Evolutionary conservation across 1,140 invertebrate genomes (phyloP), one percentile per base, ranked within the genome.

Genomic region (Hyles vespertilio): DNA sequence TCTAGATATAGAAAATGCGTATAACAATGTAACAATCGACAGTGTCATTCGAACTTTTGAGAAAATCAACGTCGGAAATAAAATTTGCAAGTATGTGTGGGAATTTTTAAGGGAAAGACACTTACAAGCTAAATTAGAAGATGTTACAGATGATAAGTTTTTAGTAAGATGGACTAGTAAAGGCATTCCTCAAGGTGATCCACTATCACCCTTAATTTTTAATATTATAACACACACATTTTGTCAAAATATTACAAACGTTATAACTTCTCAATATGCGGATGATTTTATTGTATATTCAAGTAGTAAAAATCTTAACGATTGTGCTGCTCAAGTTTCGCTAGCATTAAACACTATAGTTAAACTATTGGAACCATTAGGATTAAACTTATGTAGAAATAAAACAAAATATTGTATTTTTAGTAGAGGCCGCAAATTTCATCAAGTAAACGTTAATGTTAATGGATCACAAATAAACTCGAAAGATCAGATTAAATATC

Each of bases 391-490:
- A 54, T 36, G 9, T 47, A 65, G 9, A 63, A 63, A 49, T 65
- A 72, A 56, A 36, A 67, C 32, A 61, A 60, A 33, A 58, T 67
- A 46, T 66, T 61, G 58, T 49, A 67, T 36, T 4, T 36, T 36
- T 36, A 36, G 36, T 36, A 36, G 36, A 36, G 36, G 36, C 3
- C 36, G 7, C 36, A 36, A 7, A 36, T 4, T 3, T 4, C 36
- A 36, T 4, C 36, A 36, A 36, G 7, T 36, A 36, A 36, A 36
- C 7, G 3, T 36, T 4, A 36, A 36, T 36, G 3, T 36, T 4
- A 36, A 36, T 36, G 36, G 36, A 7, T 7, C 7, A 7, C 36
- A 3, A 4, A 3, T 36, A 4, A 7, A 36, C 36, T 36, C 7
- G 7, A 7, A 4, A 4, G 36, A 36, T 4, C 3, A 36, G 3